Evolutionary conservation across 2,797 vertebrate species (phyloP).

Genomic region (Argya squamiceps): DNA sequence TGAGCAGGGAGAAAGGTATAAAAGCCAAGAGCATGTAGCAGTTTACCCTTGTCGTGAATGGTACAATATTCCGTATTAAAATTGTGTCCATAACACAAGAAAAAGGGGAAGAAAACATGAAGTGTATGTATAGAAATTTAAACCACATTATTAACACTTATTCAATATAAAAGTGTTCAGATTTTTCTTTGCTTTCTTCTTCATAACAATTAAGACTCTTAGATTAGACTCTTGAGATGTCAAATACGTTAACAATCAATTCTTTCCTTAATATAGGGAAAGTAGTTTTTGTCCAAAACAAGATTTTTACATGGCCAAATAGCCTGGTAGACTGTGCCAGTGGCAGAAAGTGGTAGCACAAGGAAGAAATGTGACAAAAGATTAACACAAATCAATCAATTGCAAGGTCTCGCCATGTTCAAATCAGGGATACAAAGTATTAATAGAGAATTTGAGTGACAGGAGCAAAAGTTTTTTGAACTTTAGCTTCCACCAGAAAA

Average conservation of each 20-base stretch:
- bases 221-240: neutral
- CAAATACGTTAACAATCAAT: neutral
- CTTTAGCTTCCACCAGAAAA: neutral
- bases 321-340: neutral
- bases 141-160: neutral
- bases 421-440: neutral
- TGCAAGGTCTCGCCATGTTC: constrained; percentile 13
- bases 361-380: neutral
- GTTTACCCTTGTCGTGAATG: neutral
- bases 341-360: neutral
- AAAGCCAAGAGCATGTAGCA: neutral
- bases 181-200: neutral
- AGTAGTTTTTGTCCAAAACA: neutral
- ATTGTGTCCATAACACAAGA: neutral
- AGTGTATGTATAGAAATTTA: neutral
- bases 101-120: neutral
- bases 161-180: neutral
- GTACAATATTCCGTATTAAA: neutral
- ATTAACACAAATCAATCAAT: neutral
- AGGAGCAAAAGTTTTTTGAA: neutral
- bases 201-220: neutral
- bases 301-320: neutral
- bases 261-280: neutral
- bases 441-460: neutral
- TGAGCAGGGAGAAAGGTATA: neutral